Conservation (phyloP, 2,797 vertebrate genomes). For the Saxicola maurus region DNA sequence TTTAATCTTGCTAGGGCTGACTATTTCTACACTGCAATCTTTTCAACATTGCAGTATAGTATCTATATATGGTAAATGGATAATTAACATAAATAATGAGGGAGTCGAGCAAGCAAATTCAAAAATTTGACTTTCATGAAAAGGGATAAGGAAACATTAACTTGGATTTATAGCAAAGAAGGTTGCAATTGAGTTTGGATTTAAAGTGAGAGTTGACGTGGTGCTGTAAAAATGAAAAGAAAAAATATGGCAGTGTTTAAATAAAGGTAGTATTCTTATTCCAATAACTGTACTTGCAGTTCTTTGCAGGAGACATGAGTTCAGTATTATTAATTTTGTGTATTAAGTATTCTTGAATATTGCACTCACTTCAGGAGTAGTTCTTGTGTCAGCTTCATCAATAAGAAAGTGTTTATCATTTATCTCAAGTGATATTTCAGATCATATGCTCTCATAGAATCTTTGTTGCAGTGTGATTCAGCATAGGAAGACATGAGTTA, state of each 20-base stretch:
- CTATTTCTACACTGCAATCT: background rate
- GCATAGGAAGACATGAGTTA: background rate
- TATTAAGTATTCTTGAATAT: background rate
- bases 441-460: background rate
- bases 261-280: background rate
- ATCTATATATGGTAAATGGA: background rate
- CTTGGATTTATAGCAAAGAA: background rate
- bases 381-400: background rate
- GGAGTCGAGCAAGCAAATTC: background rate
- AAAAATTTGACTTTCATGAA: background rate
- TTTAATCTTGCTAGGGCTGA: conserved; percentile 30
- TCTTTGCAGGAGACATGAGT: background rate
- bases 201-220: background rate
- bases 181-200: background rate
- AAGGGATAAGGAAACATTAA: background rate
- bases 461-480: background rate
- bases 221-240: background rate
- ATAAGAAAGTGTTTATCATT: background rate
- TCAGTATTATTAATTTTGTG: background rate
- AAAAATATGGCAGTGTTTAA: background rate
- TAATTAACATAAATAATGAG: background rate
- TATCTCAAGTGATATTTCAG: background rate
- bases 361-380: background rate
- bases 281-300: background rate
- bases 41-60: background rate